Evolutionary conservation across 2,113 vertebrate genomes (phyloP).

Genomic region (Marmota monax): DNA sequence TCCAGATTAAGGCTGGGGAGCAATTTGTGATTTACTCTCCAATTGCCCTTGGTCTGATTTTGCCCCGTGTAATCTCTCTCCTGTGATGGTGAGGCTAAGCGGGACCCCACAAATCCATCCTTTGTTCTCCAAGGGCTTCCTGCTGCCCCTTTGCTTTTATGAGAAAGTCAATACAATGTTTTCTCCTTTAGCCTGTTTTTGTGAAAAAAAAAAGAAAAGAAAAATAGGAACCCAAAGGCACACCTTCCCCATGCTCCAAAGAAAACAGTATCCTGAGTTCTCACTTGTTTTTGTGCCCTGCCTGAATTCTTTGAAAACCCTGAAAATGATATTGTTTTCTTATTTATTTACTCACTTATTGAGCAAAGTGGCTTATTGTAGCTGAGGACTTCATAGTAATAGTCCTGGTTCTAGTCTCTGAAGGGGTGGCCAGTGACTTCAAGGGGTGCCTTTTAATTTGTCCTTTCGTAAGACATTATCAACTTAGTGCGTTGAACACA

Average conservation of each 20-base stretch:
- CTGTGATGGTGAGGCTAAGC: neutral
- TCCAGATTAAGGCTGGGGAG: neutral
- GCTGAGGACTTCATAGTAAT: neutral
- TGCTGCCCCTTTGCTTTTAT: constrained; percentile 40
- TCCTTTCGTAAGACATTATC: neutral
- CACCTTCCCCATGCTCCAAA: constrained; percentile 43
- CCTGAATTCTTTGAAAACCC: constrained; percentile 74
- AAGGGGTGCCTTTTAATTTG: neutral
- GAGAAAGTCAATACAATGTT: constrained; percentile 72
- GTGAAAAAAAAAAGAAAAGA: constrained; percentile 33
- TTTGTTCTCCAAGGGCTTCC: constrained; percentile 71
- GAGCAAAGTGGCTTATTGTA: neutral
- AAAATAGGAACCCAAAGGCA: constrained; percentile 47
- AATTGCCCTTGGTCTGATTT: constrained; percentile 13
- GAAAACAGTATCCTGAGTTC: constrained; percentile 68
- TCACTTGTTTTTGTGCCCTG: constrained; percentile 62
- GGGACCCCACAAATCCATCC: constrained; percentile 19
- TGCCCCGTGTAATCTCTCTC: constrained; percentile 42
- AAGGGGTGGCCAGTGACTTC: neutral
- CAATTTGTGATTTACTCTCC: constrained; percentile 48
- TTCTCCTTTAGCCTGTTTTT: constrained; percentile 55
- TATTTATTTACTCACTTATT: neutral
- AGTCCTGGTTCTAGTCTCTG: neutral
- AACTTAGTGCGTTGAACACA: neutral
- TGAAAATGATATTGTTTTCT: constrained; percentile 34